phyloP scores from a whole-genome alignment of 1,140 invertebrate species.

The Anadara kagoshimensis region DNA sequence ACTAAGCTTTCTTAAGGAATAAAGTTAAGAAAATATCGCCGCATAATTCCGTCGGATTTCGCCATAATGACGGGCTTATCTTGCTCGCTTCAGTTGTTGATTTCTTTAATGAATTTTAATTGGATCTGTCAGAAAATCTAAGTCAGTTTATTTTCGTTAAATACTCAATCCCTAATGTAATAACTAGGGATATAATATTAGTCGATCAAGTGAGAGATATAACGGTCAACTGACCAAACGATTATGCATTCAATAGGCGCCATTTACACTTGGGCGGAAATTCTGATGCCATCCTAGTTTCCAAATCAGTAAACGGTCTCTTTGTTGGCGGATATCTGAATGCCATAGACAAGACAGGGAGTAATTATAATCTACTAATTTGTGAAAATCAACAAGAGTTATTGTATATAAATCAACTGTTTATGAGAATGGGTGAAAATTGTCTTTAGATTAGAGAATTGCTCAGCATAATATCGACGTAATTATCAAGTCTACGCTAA shows the following conservation, averaged over 20 bases:
- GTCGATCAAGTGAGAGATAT: constrained; percentile 17
- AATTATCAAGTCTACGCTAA: too few species aligned
- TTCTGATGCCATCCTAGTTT: too few species aligned
- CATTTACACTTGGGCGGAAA: constrained; percentile 11
- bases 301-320: too few species aligned
- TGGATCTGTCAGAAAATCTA: constrained; percentile 14
- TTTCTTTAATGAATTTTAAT: constrained; percentile 3
- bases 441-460: constrained; percentile 11
- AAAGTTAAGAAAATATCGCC: constrained; percentile 8
- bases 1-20: constrained; percentile 17
- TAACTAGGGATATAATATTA: constrained; percentile 6
- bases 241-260: constrained; percentile 8
- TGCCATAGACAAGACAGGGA: too few species aligned
- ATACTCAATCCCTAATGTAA: background rate
- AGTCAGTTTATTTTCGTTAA: background rate
- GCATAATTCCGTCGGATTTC: constrained; percentile 1
- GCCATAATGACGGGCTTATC: too few species aligned
- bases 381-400: constrained; percentile 33
- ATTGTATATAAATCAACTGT: constrained; percentile 42
- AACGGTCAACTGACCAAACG: constrained; percentile 21
- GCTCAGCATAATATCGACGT: too few species aligned
- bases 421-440: constrained; percentile 34
- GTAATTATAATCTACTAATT: constrained; percentile 28
- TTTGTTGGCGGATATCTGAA: too few species aligned
- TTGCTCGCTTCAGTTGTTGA: background rate